Base-by-base conservation (phyloP, 2,113 vertebrate genomes). In the Halichoeres trimaculatus region DNA sequence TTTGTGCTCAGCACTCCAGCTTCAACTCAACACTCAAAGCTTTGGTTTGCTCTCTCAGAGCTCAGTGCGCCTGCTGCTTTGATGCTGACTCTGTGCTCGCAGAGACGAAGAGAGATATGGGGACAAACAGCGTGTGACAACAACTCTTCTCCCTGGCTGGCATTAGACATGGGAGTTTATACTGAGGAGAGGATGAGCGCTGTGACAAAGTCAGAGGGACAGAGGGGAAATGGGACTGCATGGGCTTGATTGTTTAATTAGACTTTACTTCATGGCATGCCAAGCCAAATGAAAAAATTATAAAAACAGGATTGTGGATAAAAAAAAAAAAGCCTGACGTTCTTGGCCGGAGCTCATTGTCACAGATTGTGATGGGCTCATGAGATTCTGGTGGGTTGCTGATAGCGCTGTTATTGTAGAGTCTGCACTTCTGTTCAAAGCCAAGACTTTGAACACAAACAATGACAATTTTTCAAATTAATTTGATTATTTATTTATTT, bases 211-310 rank as follows among this genome's bases (percentile, higher is more conserved):
- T 91, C 84, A 92, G 83, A 74, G 80, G 88, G 87, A 91, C 91
- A 85, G 80, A 74, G 84, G 86, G 78, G 82, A 73, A 86, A 83
- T 70, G 78, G 51, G 88, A 81, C 88, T 92, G 83, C 84, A 85
- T 76, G 88, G 80, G 76, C 62, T 64, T 85, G 90, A 92, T 94
- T 91, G 93, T 93, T 93, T 93, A 93, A 93, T 94, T 93, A 92
- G 90, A 90, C 85, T 92, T 93, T 88, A 74, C 82, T 90, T 87
- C 68, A 85, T 81, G 76, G 67, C 70, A 62, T 70, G 84, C 88
- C 83, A 84, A 89, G 84, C 78, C 73, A 85, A 90, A 80, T 84
- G 51, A 66, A 78, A 82, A 30, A 48, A 47, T 14, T n/a, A 43
- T 22, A 48, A 66, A 13, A 80, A 84, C 66, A 54, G 58, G 72